Base-by-base conservation (phyloP, 2,113 vertebrate species). In the Aix galericulata region DNA sequence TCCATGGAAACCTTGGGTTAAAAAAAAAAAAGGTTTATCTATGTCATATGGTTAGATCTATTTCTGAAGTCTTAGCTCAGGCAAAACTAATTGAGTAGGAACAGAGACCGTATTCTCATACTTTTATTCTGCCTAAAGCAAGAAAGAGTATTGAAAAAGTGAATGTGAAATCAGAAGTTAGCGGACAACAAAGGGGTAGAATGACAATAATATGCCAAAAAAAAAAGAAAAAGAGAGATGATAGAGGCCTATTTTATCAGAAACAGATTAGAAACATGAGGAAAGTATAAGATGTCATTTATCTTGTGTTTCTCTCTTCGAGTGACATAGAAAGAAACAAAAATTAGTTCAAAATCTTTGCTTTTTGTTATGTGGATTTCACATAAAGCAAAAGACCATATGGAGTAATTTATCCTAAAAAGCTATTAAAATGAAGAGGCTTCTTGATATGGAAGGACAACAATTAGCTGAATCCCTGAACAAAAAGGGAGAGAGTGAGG, bases 221-320 rank as follows among this genome's bases (percentile, higher is more conserved):
- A 91, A 84, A 46, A 90, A 72, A 89, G 79, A 91, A 84, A 46
- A 88, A 72, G 89, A 84, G 62, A 88, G 60, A 83, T 25, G 44
- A 72, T 78, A 50, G 77, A 46, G 76, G 32, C 9, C 29, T 77
- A 59, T 91, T 77, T 50, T 62, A 50, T 76, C 5, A 1, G 77
- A 88, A 93, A 68, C 53, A 86, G 73, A 88, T 93, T 84, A 90
- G 73, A 92, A 93, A 91, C 69, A 55, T 4, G 64, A 81, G 76
- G 88, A 59, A 68, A 91, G 88, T 94, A 63, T 75, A 83, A 73
- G 21, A 46, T 74, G 83, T 92, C 90, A 92, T 96, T 96, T 93
- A 72, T 96, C 90, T 88, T 93, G 46, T 36, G 55, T 63, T 86
- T 86, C 74, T 42, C 50, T 90, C 86, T 53, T 73, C 44, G 1